Evolutionary conservation across 2,797 vertebrate species (phyloP).

Genomic region (Hylomyscus alleni): DNA sequence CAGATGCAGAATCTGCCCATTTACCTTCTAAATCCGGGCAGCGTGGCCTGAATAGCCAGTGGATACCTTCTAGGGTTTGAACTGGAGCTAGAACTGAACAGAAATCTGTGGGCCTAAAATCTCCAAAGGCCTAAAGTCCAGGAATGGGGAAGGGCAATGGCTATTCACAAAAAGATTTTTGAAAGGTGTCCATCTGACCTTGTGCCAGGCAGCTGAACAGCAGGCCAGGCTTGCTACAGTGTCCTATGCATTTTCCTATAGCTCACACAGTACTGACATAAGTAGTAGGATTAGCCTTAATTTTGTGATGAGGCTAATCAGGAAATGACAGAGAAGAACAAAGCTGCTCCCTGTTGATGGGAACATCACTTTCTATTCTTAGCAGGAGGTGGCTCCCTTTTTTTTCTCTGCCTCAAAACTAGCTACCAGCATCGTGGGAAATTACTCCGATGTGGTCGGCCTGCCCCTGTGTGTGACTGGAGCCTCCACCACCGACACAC

Average conservation of each 20-base stretch:
- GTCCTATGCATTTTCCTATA: neutral
- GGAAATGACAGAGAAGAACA: neutral
- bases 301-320: neutral
- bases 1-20: conserved; percentile 62
- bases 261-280: neutral
- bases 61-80: neutral
- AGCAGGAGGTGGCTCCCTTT: neutral
- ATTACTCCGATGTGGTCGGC: neutral
- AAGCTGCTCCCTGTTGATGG: neutral
- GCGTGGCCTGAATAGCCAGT: neutral
- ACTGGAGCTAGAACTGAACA: neutral
- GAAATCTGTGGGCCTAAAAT: neutral
- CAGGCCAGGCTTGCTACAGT: rapidly evolving
- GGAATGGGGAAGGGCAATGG: neutral
- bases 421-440: neutral
- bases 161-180: neutral
- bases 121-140: neutral
- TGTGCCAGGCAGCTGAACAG: rapidly evolving
- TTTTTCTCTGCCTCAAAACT: neutral
- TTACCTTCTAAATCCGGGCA: conserved; percentile 56
- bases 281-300: neutral
- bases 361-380: neutral
- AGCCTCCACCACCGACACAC: neutral
- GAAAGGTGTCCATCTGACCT: neutral
- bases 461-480: rapidly evolving